Evolutionary conservation across 2,797 vertebrate genomes (phyloP), one percentile per base, ranked within the genome.

Genomic region (Poecile montanus): DNA sequence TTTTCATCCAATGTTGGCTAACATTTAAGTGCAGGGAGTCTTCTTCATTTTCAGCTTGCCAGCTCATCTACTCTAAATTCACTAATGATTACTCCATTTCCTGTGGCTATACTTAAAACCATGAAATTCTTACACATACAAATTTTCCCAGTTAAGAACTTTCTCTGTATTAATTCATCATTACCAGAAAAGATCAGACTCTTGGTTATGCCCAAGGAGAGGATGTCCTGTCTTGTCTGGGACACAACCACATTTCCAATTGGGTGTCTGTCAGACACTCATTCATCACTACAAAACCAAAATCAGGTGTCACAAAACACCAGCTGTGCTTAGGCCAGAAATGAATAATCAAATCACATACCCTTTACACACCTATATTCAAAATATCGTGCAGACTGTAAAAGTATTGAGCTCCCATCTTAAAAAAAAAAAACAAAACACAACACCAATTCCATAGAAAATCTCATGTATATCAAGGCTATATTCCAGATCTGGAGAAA

Each of bases 231-330:
- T 60, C 40, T 91, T 87, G 60, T 51, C 71, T 71, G 63, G 14
- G 40, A 40, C 34, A 38, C 0, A 2, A 70, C 7, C 0, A 0
- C 30, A 67, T 70, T 95, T 88, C 67, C 51, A 36, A 19, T 45
- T 0, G 0, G 6, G 9, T 22, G 8, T 36, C 48, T 27, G 7
- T 68, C 78, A 77, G 47, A 26, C 18, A 62, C 66, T 22, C 27
- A 51, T 88, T 91, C 60, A 76, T 70, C 63, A 85, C 34, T 45
- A 60, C 51, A 56, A 82, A 86, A 56, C 36, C 34, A 70, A 79
- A 87, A 62, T 0, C 48, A 92, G 74, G 53, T 68, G 57, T 58
- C 58, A 81, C 21, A 54, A 65, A 94, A 85, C 62, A 88, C 27
- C 16, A 3, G 1, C 7, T 68, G 7, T 38, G 22, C 48, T 76